A percentile compares a stretch with the other conserved stretches of the same genome.
Evolutionary conservation across 2,888 invertebrate genomes (phyloP).

Genomic region (Chrysolina haemoptera): DNA sequence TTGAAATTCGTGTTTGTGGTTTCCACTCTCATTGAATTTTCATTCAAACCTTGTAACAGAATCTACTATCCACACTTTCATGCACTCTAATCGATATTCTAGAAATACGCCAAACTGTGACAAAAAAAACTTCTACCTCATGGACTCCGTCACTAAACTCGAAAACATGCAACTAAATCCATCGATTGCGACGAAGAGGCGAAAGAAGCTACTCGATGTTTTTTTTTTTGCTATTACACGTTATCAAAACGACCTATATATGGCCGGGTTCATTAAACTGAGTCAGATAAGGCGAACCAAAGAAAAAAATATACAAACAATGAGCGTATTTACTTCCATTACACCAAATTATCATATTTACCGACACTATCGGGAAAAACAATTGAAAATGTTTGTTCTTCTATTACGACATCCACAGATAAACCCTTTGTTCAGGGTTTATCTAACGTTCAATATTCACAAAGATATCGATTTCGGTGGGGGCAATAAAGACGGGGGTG

Average conservation of each 20-base stretch:
- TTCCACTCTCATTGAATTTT: no score
- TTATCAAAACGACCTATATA: constrained; percentile 65
- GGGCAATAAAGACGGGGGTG: neutral
- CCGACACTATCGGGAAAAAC: constrained; percentile 55
- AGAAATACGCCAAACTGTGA: neutral
- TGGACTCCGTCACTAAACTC: neutral
- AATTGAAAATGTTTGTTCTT: constrained; percentile 53
- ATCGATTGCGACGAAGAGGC: constrained; percentile 23
- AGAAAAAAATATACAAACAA: constrained; percentile 59
- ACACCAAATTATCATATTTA: constrained; percentile 61
- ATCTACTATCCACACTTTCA: no score
- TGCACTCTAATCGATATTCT: no score
- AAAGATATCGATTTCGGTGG: constrained; percentile 5
- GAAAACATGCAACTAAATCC: neutral
- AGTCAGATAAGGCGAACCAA: constrained; percentile 57
- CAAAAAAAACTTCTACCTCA: neutral
- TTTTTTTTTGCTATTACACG: constrained; percentile 53
- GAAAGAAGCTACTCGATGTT: constrained; percentile 17
- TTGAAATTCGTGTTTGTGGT: no score
- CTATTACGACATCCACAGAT: constrained; percentile 43
- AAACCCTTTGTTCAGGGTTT: constrained; percentile 44
- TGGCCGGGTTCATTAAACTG: constrained; percentile 49
- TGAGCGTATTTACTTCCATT: constrained; percentile 60
- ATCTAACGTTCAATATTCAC: constrained; percentile 36
- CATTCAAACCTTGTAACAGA: no score